Conservation (phyloP, 2,888 invertebrate genomes). For the Megalurothrips usitatus region DNA sequence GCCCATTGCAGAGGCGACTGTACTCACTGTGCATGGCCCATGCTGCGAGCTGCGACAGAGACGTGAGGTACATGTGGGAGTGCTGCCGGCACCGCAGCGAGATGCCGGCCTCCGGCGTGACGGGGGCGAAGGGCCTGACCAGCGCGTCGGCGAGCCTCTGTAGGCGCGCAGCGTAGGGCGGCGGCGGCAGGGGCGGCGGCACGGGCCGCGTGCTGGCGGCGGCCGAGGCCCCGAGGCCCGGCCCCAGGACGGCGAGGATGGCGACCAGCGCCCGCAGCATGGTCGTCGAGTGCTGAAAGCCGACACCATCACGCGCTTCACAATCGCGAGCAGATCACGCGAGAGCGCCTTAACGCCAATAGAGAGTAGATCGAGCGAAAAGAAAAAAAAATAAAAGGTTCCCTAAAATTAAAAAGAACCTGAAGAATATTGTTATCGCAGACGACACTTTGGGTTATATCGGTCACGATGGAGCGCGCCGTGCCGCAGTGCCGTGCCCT, state of each 20-base stretch:
- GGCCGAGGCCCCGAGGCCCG: background rate
- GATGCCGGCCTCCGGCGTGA: background rate
- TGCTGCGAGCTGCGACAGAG: background rate
- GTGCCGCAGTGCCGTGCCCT: background rate
- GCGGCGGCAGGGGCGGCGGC: background rate
- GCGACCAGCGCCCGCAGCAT: background rate
- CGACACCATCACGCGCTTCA: background rate
- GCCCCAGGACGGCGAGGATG: background rate
- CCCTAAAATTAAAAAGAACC: background rate
- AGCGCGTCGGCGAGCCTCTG: background rate
- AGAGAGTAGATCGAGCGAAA: background rate
- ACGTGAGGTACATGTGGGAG: background rate
- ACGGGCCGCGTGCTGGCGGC: background rate
- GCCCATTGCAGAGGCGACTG: background rate
- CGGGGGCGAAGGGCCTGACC: background rate
- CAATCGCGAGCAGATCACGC: background rate
- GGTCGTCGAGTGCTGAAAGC: background rate
- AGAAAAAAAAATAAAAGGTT: background rate
- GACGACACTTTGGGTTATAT: background rate
- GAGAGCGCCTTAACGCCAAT: background rate
- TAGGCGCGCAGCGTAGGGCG: background rate
- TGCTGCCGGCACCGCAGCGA: background rate
- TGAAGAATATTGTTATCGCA: background rate
- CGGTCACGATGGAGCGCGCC: background rate
- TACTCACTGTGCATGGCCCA: constrained; percentile 16